Conservation (phyloP, 30 jellyfish, hydroid and myxozoan species). For the Cassiopea andromeda region DNA sequence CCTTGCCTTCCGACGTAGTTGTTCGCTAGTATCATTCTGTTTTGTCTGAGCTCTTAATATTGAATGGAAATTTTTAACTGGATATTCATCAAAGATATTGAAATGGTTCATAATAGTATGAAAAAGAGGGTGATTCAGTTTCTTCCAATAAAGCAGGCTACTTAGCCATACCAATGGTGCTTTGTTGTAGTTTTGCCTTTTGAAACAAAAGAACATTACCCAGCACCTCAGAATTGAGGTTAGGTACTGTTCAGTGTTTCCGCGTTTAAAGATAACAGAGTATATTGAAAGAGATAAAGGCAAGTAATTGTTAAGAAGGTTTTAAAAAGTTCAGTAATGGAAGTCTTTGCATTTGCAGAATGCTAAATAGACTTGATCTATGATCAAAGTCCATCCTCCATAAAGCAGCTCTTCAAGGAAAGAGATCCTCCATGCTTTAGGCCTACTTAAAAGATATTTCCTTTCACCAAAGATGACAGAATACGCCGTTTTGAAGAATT, state of each 20-base stretch:
- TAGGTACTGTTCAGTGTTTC: background rate
- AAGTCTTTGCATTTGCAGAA: slow-evolving; percentile 46
- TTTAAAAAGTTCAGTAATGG: slow-evolving; percentile 22
- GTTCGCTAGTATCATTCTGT: slow-evolving; percentile 9
- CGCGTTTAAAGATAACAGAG: background rate
- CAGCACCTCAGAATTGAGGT: slow-evolving; percentile 11
- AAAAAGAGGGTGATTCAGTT: slow-evolving; percentile 8
- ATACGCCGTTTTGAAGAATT: slow-evolving; percentile 29
- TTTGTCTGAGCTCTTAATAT: slow-evolving; percentile 5
- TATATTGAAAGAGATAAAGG: background rate
- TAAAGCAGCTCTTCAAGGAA: slow-evolving; percentile 21
- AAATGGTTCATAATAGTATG: slow-evolving; percentile 10
- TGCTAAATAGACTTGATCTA: slow-evolving; percentile 12
- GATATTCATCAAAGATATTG: slow-evolving; percentile 41
- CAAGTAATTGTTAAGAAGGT: slow-evolving; percentile 25
- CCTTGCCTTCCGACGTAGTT: slow-evolving; percentile 10
- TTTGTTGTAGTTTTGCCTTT: background rate
- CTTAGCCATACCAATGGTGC: slow-evolving; percentile 25
- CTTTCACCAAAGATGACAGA: slow-evolving; percentile 40
- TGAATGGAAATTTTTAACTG: slow-evolving; percentile 17
- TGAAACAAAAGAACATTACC: slow-evolving; percentile 45
- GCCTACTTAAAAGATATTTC: slow-evolving; percentile 34
- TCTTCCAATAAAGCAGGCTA: slow-evolving; percentile 32
- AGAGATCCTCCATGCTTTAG: slow-evolving; percentile 43
- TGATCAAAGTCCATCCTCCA: slow-evolving; percentile 62